A percentile compares a stretch with the other conserved stretches of the same genome.
Evolutionary conservation across 2,113 vertebrate species (phyloP).

Genomic region (Bolborhynchus lineola): DNA sequence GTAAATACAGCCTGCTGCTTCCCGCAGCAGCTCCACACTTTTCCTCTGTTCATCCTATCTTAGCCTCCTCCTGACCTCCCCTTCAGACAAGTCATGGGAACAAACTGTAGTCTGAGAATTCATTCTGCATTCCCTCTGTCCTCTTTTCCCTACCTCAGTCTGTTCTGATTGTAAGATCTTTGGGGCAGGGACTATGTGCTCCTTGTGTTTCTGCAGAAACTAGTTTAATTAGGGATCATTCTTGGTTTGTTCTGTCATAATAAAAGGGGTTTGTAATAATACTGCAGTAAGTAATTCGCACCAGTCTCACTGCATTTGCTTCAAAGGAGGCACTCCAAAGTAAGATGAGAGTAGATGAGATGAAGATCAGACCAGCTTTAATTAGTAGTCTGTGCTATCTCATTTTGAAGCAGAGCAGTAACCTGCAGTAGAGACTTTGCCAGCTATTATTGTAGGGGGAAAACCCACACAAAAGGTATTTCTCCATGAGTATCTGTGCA

Average conservation of each 20-base stretch:
- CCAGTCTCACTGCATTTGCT: not conserved
- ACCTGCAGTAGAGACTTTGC: not conserved
- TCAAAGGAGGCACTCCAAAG: conserved; percentile 43
- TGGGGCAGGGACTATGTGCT: not conserved
- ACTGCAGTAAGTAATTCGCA: not conserved
- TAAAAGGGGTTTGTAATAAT: conserved; percentile 2
- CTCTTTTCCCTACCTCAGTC: not conserved
- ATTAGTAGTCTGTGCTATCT: not conserved
- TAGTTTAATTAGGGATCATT: not conserved
- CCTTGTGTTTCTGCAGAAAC: not conserved
- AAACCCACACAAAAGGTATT: not conserved
- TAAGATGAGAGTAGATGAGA: conserved; percentile 21
- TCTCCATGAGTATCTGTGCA: not conserved
- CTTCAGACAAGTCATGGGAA: not conserved
- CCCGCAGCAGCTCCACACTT: not conserved
- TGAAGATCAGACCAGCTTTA: conserved; percentile 31
- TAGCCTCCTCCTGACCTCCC: not conserved
- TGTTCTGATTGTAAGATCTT: not conserved
- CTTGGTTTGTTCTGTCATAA: not conserved
- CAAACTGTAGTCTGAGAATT: not conserved
- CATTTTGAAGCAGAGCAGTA: conserved; percentile 11
- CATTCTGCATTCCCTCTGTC: not conserved
- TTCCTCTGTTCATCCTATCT: not conserved
- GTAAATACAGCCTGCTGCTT: not conserved
- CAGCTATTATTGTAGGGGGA: not conserved